These are phyloP conservation scores for Coelinius sp. DNA, from an alignment of 2,888 invertebrate genomes.

Conservation along the genomic window DNA sequence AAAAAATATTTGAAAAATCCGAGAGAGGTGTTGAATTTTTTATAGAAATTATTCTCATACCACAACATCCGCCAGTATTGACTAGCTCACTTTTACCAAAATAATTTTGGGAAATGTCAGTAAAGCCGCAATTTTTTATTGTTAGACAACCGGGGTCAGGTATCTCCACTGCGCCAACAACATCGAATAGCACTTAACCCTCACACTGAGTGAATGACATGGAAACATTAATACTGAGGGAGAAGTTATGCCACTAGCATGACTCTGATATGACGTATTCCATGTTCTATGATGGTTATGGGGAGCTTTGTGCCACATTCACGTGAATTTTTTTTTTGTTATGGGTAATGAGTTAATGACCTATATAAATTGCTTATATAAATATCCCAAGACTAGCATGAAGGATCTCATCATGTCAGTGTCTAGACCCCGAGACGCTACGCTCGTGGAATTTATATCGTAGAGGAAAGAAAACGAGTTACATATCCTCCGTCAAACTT, in stretches of 20 bases:
- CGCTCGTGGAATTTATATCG: neutral
- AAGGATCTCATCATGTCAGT: neutral
- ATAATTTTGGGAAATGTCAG: neutral
- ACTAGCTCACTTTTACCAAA: neutral
- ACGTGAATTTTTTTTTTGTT: too few species aligned
- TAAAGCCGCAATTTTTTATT: too few species aligned
- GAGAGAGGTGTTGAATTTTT: too few species aligned
- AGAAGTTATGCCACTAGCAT: neutral
- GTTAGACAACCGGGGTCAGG: neutral
- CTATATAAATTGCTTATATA: too few species aligned
- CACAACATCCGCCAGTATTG: neutral
- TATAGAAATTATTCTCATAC: too few species aligned
- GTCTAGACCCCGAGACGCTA: neutral
- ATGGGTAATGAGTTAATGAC: too few species aligned
- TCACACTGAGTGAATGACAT: neutral
- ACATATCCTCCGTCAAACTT: neutral
- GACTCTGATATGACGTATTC: neutral
- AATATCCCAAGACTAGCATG: neutral
- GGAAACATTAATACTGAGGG: slow-evolving; percentile 7
- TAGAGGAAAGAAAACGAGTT: neutral
- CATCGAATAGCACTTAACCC: slow-evolving; percentile 1
- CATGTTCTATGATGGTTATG: too few species aligned
- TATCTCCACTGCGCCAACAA: neutral
- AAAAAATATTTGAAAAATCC: too few species aligned
- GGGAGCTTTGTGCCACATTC: too few species aligned